Conservation (phyloP, 2,888 invertebrate species). For the Lycia hirtaria region DNA sequence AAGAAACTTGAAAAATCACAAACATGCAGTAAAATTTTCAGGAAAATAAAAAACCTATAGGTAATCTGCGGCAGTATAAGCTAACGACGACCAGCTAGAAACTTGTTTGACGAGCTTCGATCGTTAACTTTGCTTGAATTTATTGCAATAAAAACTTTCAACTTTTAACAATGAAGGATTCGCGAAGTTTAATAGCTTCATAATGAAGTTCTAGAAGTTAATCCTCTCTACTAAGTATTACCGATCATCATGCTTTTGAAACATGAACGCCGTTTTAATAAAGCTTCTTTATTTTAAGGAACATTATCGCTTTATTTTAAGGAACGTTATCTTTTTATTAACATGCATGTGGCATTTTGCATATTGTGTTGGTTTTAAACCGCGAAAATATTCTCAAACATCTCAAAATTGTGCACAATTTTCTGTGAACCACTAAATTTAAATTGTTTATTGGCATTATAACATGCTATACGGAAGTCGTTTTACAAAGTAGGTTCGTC, state of each 20-base stretch:
- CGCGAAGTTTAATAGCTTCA: constrained; percentile 11
- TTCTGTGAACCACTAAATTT: too few species aligned
- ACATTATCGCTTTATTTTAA: not conserved
- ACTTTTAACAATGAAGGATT: not conserved
- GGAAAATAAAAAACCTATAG: not conserved
- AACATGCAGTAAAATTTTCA: not conserved
- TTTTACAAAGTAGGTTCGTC: too few species aligned
- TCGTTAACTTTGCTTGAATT: not conserved
- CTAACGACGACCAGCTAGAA: not conserved
- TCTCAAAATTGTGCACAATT: too few species aligned
- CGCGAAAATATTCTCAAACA: too few species aligned
- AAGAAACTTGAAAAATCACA: not conserved
- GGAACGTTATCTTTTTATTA: not conserved
- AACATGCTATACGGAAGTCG: too few species aligned
- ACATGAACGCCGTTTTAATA: not conserved
- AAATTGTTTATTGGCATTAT: too few species aligned
- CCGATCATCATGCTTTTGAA: constrained; percentile 1
- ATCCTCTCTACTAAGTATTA: constrained; percentile 1
- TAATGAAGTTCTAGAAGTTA: constrained; percentile 3
- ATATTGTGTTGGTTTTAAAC: too few species aligned
- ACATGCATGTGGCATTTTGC: too few species aligned
- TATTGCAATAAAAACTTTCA: constrained; percentile 3
- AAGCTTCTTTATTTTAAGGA: not conserved
- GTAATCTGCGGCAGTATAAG: not conserved
- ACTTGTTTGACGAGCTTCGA: not conserved